Conservation (phyloP, 2,113 vertebrate genomes). For the Carollia perspicillata region DNA sequence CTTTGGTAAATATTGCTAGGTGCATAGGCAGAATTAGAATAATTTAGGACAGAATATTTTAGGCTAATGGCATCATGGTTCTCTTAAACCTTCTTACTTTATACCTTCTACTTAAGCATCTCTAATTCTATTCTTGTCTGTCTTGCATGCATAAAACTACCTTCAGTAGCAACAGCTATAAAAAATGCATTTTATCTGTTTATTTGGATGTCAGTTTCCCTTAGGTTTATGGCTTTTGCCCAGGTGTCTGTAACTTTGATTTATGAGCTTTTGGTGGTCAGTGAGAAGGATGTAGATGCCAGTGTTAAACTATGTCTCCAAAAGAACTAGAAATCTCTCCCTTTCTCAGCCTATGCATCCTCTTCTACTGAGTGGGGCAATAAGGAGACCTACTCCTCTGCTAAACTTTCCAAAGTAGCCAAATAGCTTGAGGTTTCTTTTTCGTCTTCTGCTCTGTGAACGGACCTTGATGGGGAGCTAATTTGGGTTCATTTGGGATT, state of each 20-base stretch:
- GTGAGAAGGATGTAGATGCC: neutral
- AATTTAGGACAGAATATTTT: neutral
- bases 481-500: neutral
- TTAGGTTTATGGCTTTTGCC: neutral
- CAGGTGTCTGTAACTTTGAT: neutral
- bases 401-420: neutral
- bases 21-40: neutral
- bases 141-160: neutral
- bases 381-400: accelerated
- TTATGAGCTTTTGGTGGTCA: neutral
- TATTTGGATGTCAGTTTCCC: neutral
- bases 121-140: neutral
- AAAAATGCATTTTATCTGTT: neutral
- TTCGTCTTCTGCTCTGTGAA: neutral
- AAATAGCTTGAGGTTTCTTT: neutral
- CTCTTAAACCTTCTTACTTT: neutral
- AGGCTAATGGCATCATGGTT: neutral
- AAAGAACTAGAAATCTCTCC: neutral
- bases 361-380: neutral
- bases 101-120: neutral
- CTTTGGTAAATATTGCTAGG: neutral
- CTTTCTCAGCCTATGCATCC: neutral
- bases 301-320: neutral
- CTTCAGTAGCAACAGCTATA: neutral
- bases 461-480: neutral